These are phyloP conservation scores for Leucophenga varia DNA, from an alignment of 1,140 invertebrate genomes.

Conservation along the genomic window DNA sequence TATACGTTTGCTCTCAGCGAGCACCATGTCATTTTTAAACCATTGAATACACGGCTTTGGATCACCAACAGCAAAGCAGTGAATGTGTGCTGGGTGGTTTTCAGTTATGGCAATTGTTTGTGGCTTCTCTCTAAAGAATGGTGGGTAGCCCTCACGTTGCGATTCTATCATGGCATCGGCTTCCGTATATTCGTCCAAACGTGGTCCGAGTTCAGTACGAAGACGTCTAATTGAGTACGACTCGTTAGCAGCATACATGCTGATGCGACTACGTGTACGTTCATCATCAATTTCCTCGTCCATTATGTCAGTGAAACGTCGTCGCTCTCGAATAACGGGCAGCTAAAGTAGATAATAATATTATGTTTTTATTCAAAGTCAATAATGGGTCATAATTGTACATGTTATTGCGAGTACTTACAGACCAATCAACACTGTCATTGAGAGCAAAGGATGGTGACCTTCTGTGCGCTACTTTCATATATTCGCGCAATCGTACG, in stretches of 20 bases:
- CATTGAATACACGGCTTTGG: slow-evolving; percentile 91
- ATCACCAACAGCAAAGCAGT: slow-evolving; percentile 85
- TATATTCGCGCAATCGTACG: slow-evolving; percentile 84
- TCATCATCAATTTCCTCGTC: slow-evolving; percentile 95
- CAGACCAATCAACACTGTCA: slow-evolving; percentile 75
- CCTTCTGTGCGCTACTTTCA: slow-evolving; percentile 82
- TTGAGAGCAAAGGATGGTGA: slow-evolving; percentile 69
- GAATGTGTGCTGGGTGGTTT: slow-evolving; percentile 74
- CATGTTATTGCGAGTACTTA: slow-evolving; percentile 59
- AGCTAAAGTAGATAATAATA: slow-evolving; percentile 60
- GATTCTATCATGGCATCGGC: slow-evolving; percentile 80
- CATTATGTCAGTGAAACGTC: slow-evolving; percentile 92
- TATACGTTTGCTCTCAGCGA: slow-evolving; percentile 76
- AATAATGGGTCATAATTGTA: too few relatives aligned
- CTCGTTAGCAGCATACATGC: slow-evolving; percentile 72
- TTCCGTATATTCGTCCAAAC: slow-evolving; percentile 79
- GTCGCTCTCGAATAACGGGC: slow-evolving; percentile 83
- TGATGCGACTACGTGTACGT: slow-evolving; percentile 71
- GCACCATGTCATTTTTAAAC: slow-evolving; percentile 90
- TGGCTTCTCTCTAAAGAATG: slow-evolving; percentile 82
- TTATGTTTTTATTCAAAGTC: neutral
- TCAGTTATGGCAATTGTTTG: slow-evolving; percentile 76
- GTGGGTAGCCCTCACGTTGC: slow-evolving; percentile 74
- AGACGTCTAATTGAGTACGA: slow-evolving; percentile 71
- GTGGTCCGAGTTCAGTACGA: slow-evolving; percentile 76